Base-by-base conservation (phyloP, 2,888 invertebrate species). In the Sialis lutaria region DNA sequence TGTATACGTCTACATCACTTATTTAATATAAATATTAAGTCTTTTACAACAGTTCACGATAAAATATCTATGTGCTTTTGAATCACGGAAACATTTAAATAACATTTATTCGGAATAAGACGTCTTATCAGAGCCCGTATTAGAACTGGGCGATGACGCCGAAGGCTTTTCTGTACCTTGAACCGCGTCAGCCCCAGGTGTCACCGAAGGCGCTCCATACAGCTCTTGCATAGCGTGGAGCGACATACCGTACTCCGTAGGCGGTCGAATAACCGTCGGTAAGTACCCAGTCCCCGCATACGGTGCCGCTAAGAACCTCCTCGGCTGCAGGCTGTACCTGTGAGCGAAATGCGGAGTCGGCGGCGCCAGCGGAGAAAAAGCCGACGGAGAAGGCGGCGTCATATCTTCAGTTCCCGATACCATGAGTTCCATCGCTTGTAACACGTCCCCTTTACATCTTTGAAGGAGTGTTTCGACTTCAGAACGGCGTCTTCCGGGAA, bases 401-500 rank as follows among this genome's bases (percentile, higher is more conserved):
- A 49, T 43, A 37, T 46, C 46, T 7, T 46, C 40, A 6, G 42
- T 47, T 1, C 80, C 79, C 51, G 81, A 79, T 9, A 88, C 74
- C 73, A 95, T 80, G 60, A 86, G 78, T 60, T 95, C 93, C 78
- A 95, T 93, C 0, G 93, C 91, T 55, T 89, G 84, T 0, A 93
- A 79, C 0, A 91, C 85, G 61, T 95, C 92, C 60, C 76, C 77
- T 63, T 85, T 79, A 63, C 84, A 87, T 50, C 85, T 75, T 53
- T 86, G 81, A 13, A 95, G 69, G 41, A 89, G 75, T 4, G 82
- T 75, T 62, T 93, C 92, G 2, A 95, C 85, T 58, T 92, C 89
- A 44, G 78, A 79, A 43, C 90, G 74, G 55, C 90, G 79, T 55
- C 89, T 77, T 55, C 84, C 79, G 0, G 93, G 93, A 61, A 95